Base-by-base conservation (phyloP, 2,797 vertebrate species). In the Chelon auratus region DNA sequence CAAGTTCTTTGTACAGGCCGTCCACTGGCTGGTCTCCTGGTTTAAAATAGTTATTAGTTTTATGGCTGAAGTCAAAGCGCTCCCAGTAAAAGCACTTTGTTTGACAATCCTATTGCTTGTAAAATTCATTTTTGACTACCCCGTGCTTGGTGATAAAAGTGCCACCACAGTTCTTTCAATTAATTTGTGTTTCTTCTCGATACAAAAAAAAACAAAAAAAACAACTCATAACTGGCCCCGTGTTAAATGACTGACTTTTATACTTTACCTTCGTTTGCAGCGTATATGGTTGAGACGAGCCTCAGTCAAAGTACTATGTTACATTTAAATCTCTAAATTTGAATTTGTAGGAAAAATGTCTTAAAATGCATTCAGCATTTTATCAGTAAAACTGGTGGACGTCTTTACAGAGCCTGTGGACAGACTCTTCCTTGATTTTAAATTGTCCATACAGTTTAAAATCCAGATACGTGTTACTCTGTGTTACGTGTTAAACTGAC, bases 51-150 rank as follows among this genome's bases (percentile, higher is more conserved):
- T 77, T 0, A 15, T 70, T 76, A 53, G 62, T 73, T 70, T 77
- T 54, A 71, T 6, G 22, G 17, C 70, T 62, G 70, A 85, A 77
- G 48, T 68, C 58, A 82, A 85, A 66, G 78, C 85, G 77, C 75
- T 86, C 62, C 51, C 72, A 85, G 73, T 84, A 71, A 87, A 87
- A 90, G 43, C 68, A 68, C 51, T 69, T 2, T 40, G 43, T 75
- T 74, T 72, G 55, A 53, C 55, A 66, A 64, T 73, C 68, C 33
- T 69, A 65, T 72, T 74, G 65, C 66, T 68, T 13, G 43, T 67
- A 66, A 80, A 68, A 30, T 6, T 37, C 45, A 53, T 22, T 56
- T 76, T 71, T 55, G 15, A 79, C 50, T 67, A 17, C 3, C 54
- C 7, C 11, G 30, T 57, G 5, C 33, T 68, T 24, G 5, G 24